phyloP scores from a whole-genome alignment of 2,113 vertebrate genomes.

The Cinclus mexicanus region DNA sequence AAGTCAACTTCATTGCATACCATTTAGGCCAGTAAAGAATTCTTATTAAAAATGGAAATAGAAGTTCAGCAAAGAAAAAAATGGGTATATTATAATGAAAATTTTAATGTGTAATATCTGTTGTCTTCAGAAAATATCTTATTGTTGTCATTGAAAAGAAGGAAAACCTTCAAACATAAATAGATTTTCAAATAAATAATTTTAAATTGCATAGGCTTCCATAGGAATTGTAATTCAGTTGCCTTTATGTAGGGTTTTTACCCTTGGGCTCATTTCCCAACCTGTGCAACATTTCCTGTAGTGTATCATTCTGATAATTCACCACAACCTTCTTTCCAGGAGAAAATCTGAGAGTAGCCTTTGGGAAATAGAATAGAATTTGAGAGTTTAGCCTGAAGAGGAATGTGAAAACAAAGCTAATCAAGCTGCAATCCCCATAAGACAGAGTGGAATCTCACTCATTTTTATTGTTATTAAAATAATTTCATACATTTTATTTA shows the following conservation, averaged over 20 bases:
- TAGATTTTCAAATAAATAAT: neutral
- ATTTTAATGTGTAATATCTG: neutral
- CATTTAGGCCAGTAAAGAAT: neutral
- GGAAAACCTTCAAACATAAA: neutral
- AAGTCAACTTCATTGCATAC: neutral
- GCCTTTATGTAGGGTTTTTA: accelerated
- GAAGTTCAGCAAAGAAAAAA: neutral
- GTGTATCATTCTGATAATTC: neutral
- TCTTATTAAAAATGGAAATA: neutral
- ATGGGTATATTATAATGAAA: neutral
- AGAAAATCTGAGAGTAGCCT: neutral
- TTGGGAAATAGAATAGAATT: neutral
- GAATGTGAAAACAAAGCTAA: neutral
- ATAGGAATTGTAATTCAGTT: neutral
- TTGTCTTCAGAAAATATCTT: neutral
- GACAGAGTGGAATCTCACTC: neutral
- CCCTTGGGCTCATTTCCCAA: neutral
- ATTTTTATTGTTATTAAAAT: neutral
- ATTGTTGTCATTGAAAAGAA: neutral
- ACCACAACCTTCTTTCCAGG: neutral
- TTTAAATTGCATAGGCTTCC: neutral
- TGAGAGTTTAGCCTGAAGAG: neutral
- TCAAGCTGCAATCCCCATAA: neutral
- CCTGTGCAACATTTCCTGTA: neutral
- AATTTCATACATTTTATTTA: neutral